These are phyloP conservation scores for Taenioides sp. DNA, from an alignment of 2,797 vertebrate species.

Conservation along the genomic window DNA sequence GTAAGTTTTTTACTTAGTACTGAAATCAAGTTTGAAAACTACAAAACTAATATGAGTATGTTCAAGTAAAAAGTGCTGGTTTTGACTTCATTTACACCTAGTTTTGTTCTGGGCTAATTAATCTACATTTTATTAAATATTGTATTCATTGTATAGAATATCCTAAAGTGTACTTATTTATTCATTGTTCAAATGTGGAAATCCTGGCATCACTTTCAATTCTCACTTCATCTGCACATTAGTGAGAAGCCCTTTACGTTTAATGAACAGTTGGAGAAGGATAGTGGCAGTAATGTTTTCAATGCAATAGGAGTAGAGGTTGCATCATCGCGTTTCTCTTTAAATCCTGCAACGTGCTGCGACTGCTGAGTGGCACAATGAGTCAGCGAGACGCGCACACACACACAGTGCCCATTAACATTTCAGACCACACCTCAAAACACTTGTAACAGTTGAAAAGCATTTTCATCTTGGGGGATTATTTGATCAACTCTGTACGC, in stretches of 20 bases:
- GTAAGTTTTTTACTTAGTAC: too few relatives aligned
- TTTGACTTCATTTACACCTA: too few relatives aligned
- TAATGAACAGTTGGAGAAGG: constrained; percentile 29
- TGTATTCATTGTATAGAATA: too few relatives aligned
- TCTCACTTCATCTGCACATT: constrained; percentile 5
- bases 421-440: constrained; percentile 49
- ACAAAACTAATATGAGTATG: too few relatives aligned
- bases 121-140: too few relatives aligned
- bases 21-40: too few relatives aligned
- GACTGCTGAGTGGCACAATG: constrained; percentile 71
- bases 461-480: constrained; percentile 24
- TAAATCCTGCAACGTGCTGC: constrained; percentile 64
- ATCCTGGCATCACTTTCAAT: constrained; percentile 21
- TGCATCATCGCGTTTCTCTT: constrained; percentile 71
- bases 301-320: constrained; percentile 53
- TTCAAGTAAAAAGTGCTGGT: too few relatives aligned
- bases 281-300: constrained; percentile 26
- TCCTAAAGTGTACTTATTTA: too few relatives aligned
- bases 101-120: too few relatives aligned
- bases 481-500: not conserved
- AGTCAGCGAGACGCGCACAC: constrained; percentile 67
- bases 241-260: constrained; percentile 33
- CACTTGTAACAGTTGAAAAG: constrained; percentile 55
- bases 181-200: too few relatives aligned
- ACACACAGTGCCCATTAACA: constrained; percentile 26